Evolutionary conservation across 2,797 vertebrate species (phyloP).

Genomic region (Pelochelys cantorii): DNA sequence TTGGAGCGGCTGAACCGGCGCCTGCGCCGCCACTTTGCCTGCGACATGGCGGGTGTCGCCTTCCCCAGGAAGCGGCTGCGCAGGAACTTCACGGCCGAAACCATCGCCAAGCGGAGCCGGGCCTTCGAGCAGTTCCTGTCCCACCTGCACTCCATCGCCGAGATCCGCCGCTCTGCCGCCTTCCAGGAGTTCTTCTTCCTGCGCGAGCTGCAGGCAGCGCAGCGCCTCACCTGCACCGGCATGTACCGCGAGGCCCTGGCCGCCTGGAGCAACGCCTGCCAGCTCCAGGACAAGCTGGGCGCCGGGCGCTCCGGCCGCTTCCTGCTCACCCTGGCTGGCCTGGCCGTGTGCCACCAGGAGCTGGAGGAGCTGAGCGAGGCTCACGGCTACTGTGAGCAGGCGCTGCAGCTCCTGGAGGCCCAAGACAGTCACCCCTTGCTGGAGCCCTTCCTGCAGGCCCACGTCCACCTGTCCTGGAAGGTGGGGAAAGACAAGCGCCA

Average conservation of each 20-base stretch:
- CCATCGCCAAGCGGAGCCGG: constrained; percentile 93
- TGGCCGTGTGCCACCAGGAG: constrained; percentile 91
- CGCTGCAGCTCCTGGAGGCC: constrained; percentile 84
- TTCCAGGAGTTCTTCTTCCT: constrained; percentile 93
- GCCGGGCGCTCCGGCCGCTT: constrained; percentile 77
- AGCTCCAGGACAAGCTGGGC: constrained; percentile 89
- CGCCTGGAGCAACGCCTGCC: constrained; percentile 88
- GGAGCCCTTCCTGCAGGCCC: constrained; percentile 86
- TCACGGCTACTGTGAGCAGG: constrained; percentile 87
- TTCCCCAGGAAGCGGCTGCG: constrained; percentile 94
- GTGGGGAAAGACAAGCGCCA: constrained; percentile 90
- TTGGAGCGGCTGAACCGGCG: constrained; percentile 89
- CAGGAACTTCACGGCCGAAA: constrained; percentile 91
- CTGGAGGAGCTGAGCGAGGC: constrained; percentile 89
- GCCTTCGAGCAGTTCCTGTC: constrained; percentile 95
- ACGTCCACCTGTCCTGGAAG: constrained; percentile 91
- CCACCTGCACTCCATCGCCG: constrained; percentile 87
- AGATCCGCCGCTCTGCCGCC: constrained; percentile 82
- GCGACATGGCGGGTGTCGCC: constrained; percentile 87
- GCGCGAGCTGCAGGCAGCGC: constrained; percentile 86
- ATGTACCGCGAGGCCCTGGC: constrained; percentile 89
- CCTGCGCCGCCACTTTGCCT: constrained; percentile 85
- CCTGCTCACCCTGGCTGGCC: constrained; percentile 88
- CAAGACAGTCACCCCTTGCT: constrained; percentile 84
- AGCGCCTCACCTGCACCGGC: constrained; percentile 89